Base-by-base conservation (phyloP, 2,113 vertebrate genomes). In the Trogon surrucura region DNA sequence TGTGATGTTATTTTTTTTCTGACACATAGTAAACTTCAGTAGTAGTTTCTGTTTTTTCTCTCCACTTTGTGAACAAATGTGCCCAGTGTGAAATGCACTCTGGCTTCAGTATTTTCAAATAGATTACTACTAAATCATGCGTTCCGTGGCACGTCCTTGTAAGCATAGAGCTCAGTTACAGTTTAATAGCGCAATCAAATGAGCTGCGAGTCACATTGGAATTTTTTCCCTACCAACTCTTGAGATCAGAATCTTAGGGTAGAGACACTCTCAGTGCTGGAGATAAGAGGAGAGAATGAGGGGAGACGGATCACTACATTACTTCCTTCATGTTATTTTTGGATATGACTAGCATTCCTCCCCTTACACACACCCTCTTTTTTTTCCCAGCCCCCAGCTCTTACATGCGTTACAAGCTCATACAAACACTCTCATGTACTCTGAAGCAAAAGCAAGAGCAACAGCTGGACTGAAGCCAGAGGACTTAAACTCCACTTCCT, bases 311-410 rank as follows among this genome's bases (percentile, higher is more conserved):
- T 81, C 54, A 9, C 74, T 85, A 36, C 34, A 25, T 62, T 82
- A 75, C 65, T 92, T 90, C 78, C 86, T 92, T 80, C 50, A 3
- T 93, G 96, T 97, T 97, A 97, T 98, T 98, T 98, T 97, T 96
- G 98, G 98, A 96, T 96, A 71, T 72, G 77, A 61, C 78, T 93
- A 61, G 95, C 97, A 96, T 97, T 97, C 98, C 97, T 91, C 96
- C 82, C 91, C 85, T 95, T 91, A 94, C 96, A 97, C 97, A 97
- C 98, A 97, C 97, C 97, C 98, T 96, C 96, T 69, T 95, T 88
- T 88, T 95, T 88, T 53, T 88, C 94, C 95, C 96, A 95, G 95
- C 95, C 96, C 93, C 91, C 89, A 72, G 45, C 92, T 65, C 80
- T 36, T 58, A 23, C 93, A 80, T 20, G 81, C 93, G 13, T 77